A percentile compares a stretch with the other conserved stretches of the same genome.
phyloP scores from a whole-genome alignment of 2,113 vertebrate species.

The Ptilonorhynchus violaceus region DNA sequence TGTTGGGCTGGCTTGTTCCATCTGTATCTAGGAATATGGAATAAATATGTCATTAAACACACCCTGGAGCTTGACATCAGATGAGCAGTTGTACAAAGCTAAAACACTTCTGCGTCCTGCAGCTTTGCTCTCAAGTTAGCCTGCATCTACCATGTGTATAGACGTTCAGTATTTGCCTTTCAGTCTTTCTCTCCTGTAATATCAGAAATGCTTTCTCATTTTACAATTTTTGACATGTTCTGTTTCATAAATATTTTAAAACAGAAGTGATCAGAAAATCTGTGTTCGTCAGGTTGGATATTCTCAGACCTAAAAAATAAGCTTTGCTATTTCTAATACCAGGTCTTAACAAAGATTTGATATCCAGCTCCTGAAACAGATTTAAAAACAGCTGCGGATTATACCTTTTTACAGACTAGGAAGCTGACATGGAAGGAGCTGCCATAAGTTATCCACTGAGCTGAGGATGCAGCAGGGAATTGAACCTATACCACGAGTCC shows the following conservation, averaged over 20 bases:
- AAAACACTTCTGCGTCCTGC: background rate
- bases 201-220: background rate
- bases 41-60: background rate
- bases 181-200: background rate
- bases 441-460: background rate
- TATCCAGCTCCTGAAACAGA: background rate
- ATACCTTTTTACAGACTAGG: background rate
- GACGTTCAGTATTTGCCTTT: background rate
- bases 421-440: background rate
- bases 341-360: background rate
- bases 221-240: background rate
- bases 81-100: background rate
- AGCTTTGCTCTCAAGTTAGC: background rate
- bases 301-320: background rate
- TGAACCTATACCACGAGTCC: background rate
- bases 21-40: background rate
- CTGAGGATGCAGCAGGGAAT: background rate
- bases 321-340: background rate
- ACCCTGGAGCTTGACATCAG: background rate
- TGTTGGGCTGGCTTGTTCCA: background rate
- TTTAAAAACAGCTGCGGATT: background rate
- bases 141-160: background rate
- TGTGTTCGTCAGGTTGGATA: background rate
- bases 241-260: background rate
- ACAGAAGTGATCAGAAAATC: background rate